A percentile compares a stretch with the other conserved stretches of the same genome.
Evolutionary conservation across 2,888 invertebrate genomes (phyloP).

Genomic region (Himalopsyche anomala): DNA sequence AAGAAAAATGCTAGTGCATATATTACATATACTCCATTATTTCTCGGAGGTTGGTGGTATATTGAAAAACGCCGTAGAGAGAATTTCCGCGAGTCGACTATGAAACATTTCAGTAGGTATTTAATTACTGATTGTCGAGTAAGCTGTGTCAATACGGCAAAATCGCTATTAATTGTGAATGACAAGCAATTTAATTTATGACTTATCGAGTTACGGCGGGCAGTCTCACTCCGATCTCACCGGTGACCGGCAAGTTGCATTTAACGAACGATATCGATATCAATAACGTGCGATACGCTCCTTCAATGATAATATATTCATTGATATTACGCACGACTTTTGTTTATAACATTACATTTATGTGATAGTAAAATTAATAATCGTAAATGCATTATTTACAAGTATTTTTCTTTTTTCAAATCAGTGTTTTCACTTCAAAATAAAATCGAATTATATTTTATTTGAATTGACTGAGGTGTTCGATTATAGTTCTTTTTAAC

Average conservation of each 20-base stretch:
- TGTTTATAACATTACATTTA: not conserved
- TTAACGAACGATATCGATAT: conserved; percentile 51
- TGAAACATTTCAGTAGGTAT: not conserved
- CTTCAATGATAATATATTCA: not conserved
- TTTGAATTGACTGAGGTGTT: not conserved
- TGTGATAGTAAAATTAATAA: not conserved
- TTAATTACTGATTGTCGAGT: conserved; percentile 51
- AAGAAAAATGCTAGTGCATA: too few relatives aligned
- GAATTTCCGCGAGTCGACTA: not conserved
- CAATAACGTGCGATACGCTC: conserved; percentile 46
- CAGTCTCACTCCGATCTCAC: conserved; percentile 55
- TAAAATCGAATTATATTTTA: not conserved
- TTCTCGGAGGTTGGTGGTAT: too few relatives aligned
- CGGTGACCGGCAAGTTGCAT: conserved; percentile 51
- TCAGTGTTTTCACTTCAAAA: not conserved
- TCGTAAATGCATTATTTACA: not conserved
- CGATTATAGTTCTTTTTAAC: not conserved
- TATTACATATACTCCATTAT: too few relatives aligned
- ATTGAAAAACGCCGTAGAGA: not conserved
- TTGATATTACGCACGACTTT: not conserved
- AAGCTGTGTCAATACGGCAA: conserved; percentile 57
- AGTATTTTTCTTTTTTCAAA: not conserved
- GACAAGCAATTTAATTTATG: conserved; percentile 61
- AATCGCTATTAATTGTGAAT: conserved; percentile 62
- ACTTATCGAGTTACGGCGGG: conserved; percentile 58